phyloP scores from a whole-genome alignment of 2,888 invertebrate species.

The Morinoia aosen region DNA sequence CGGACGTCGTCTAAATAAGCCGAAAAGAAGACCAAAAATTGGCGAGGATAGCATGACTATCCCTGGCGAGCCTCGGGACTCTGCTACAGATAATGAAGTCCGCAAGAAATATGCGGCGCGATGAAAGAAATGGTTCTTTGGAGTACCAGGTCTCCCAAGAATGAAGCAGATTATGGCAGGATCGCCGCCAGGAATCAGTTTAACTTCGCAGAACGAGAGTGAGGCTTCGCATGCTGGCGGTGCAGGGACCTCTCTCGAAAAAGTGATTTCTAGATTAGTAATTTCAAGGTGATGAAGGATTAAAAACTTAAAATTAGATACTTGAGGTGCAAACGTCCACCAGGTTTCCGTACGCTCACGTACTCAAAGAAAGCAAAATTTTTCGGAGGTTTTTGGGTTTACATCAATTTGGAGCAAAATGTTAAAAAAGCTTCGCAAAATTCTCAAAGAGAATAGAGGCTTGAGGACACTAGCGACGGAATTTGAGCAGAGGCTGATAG shows the following conservation, averaged over 20 bases:
- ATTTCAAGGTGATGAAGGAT: neutral
- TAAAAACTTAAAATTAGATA: neutral
- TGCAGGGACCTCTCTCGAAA: neutral
- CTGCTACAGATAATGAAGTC: neutral
- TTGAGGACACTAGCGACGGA: neutral
- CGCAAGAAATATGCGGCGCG: neutral
- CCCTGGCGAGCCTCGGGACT: neutral
- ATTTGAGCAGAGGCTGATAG: no score
- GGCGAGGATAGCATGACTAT: neutral
- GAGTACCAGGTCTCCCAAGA: neutral
- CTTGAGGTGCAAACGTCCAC: neutral
- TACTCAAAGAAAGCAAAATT: neutral
- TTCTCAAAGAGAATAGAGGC: neutral
- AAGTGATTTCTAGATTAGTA: neutral
- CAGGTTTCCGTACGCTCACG: neutral
- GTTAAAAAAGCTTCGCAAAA: neutral
- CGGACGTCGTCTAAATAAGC: neutral
- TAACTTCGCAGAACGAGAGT: neutral
- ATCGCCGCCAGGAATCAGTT: neutral
- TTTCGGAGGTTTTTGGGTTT: neutral
- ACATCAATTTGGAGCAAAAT: neutral
- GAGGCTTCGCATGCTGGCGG: neutral
- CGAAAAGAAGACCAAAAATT: neutral
- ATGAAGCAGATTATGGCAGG: neutral
- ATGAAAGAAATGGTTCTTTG: neutral